Base-by-base conservation (phyloP, 2,888 invertebrate species). In the Trichopria drosophilae region DNA sequence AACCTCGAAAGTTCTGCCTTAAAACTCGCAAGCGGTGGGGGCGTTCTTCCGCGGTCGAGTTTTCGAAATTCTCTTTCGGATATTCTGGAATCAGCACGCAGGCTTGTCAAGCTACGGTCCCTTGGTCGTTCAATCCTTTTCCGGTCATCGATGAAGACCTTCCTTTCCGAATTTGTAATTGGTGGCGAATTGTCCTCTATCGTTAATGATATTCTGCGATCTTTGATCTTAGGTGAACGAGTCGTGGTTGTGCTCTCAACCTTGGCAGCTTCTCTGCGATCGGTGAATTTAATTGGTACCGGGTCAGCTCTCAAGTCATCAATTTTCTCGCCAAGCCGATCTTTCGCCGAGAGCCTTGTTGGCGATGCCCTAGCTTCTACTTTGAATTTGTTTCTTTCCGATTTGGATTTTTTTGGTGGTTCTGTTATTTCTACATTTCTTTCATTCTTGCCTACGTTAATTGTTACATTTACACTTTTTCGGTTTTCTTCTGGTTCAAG, bases 271-370 rank as follows among this genome's bases (percentile, higher is more conserved):
- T 81, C 82, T 1, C 81, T 79, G 12, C 80, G 76, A 59, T 81
- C 81, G 81, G 76, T 13, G 80, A 80, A 62, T 41, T 82, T 82
- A 7, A 81, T 76, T 12, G 81, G 70, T n/a, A 39, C 64, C 66
- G 4, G 60, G 6, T 41, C 65, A 67, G 28, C 61, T 59, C 28
- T 68, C 6, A 81, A 77, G 50, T 85, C 83, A 53, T 87, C 86
- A 1, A 89, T 80, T 76, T 88, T 87, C 1, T 87, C 86, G 1
- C 90, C 91, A 3, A 91, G 78, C 34, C 91, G 80, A 57, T 90
- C 90, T 72, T 90, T 90, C 0, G 89, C 85, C 0, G 90, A 88
- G 22, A 87, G 67, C 60, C 85, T 79, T 0, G 82, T 82, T 1
- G 86, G 84, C 6, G 85, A 83, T 41, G 67, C 61, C 9, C 57